A percentile compares a stretch with the other conserved stretches of the same genome.
phyloP scores from a whole-genome alignment of 2,888 invertebrate genomes.

The Parnassius mnemosyne region DNA sequence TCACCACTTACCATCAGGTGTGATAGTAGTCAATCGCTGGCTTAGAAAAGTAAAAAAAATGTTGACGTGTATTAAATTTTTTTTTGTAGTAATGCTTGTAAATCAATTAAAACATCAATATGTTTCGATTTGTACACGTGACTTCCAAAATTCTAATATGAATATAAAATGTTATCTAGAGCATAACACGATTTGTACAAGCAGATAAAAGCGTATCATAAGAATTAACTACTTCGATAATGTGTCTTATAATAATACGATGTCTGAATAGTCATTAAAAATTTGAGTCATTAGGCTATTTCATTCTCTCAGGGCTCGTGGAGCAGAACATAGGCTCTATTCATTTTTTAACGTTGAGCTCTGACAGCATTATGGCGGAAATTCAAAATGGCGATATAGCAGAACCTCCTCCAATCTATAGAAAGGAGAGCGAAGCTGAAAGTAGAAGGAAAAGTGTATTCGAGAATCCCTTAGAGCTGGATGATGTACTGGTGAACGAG shows the following conservation, averaged over 20 bases:
- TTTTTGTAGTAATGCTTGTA: no score
- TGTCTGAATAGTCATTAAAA: neutral
- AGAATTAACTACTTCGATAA: constrained; percentile 5
- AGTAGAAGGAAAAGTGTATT: constrained; percentile 14
- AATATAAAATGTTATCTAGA: neutral
- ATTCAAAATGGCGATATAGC: constrained; percentile 6
- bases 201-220: neutral
- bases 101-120: no score
- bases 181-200: neutral
- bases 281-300: neutral
- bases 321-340: neutral
- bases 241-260: neutral
- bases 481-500: constrained; percentile 73
- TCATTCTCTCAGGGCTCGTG: constrained; percentile 2
- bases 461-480: constrained; percentile 55
- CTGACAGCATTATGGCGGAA: constrained; percentile 10
- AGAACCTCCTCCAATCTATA: constrained; percentile 9
- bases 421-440: constrained; percentile 17
- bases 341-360: neutral
- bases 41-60: no score
- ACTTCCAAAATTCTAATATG: neutral
- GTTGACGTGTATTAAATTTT: no score
- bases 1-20: no score
- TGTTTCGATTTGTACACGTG: neutral
- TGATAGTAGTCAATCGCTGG: no score